These are phyloP conservation scores for Orthonyx spaldingii DNA, from an alignment of 2,113 vertebrate genomes.

Conservation along the genomic window DNA sequence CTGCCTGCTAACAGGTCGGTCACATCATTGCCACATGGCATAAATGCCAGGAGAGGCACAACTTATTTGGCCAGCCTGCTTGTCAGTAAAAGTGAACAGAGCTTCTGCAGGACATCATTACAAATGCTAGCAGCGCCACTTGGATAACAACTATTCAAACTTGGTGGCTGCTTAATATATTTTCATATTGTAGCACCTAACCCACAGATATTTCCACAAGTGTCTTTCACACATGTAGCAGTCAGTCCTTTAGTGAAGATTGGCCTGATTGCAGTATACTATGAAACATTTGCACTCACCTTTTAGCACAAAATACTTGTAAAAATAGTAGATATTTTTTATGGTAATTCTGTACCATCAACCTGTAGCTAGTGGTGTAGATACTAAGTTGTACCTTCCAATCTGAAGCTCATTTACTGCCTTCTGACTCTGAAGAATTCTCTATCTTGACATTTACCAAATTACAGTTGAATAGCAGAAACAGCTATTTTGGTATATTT, in stretches of 20 bases:
- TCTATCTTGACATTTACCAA: background rate
- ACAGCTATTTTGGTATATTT: background rate
- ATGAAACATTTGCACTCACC: background rate
- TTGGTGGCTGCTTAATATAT: background rate
- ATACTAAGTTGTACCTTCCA: background rate
- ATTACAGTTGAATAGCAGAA: background rate
- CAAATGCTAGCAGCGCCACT: background rate
- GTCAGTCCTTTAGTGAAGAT: background rate
- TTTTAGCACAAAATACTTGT: background rate
- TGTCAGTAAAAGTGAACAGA: background rate
- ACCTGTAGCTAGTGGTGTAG: background rate
- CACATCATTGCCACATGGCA: slow-evolving; percentile 33
- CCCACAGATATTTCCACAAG: background rate
- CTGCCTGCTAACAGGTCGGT: slow-evolving; percentile 47
- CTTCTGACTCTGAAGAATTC: background rate
- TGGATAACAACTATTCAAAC: background rate
- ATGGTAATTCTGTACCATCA: background rate
- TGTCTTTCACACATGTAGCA: background rate
- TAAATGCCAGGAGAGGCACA: background rate
- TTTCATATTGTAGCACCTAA: background rate
- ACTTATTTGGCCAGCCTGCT: background rate
- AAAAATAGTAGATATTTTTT: background rate
- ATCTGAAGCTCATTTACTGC: background rate
- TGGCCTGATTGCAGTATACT: background rate
- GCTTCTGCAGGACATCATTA: background rate